Percentiles rank a stretch among this genome's conserved stretches.
Conservation (phyloP, 1,140 invertebrate genomes). For the Solen grandis region DNA sequence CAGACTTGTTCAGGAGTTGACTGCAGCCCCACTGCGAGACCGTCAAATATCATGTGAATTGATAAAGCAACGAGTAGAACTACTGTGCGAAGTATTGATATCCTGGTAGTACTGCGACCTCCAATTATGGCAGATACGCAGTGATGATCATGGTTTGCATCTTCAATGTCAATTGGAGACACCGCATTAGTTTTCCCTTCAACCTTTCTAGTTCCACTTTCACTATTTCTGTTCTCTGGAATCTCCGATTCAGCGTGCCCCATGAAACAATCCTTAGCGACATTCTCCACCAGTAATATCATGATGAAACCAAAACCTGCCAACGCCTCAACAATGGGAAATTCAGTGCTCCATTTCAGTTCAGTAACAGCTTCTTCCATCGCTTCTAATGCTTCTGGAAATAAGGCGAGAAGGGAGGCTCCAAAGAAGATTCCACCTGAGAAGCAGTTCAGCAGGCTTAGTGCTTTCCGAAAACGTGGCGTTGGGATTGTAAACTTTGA, state of each 20-base stretch:
- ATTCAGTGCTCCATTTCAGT: slow-evolving; percentile 38
- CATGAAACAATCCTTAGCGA: slow-evolving; percentile 73
- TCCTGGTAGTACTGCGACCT: not conserved
- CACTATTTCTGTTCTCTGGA: not conserved
- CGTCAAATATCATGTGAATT: slow-evolving; percentile 75
- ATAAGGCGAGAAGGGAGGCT: slow-evolving; percentile 82
- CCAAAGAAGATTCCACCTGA: slow-evolving; percentile 84
- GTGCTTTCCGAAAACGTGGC: not conserved
- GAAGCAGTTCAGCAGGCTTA: slow-evolving; percentile 79
- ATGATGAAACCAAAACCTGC: slow-evolving; percentile 83
- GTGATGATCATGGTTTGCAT: not conserved
- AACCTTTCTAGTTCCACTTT: not conserved
- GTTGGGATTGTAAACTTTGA: not conserved
- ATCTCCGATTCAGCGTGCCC: not conserved
- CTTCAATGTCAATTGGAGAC: not conserved
- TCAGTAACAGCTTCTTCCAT: slow-evolving; percentile 54
- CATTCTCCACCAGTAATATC: slow-evolving; percentile 83
- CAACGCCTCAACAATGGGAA: slow-evolving; percentile 63
- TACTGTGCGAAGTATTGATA: slow-evolving; percentile 66
- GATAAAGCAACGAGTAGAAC: slow-evolving; percentile 70
- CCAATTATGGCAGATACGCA: not conserved
- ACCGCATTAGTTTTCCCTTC: not conserved
- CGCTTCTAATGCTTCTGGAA: slow-evolving; percentile 81
- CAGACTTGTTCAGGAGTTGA: slow-evolving; percentile 84
- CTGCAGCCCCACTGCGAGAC: slow-evolving; percentile 70